phyloP scores from a whole-genome alignment of 2,113 vertebrate genomes.

The Oceanodroma tethys region DNA sequence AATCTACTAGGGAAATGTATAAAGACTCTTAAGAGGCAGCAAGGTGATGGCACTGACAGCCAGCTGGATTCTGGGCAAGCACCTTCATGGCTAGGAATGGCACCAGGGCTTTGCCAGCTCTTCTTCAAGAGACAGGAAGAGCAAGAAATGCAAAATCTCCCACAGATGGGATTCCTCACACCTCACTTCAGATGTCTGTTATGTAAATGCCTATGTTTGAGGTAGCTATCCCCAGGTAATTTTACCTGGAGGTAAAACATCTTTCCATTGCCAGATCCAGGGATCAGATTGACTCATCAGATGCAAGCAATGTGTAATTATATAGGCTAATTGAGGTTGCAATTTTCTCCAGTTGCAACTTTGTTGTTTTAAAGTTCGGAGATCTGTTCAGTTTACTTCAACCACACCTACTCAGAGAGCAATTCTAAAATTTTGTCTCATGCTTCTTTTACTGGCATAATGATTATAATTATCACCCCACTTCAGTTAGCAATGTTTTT shows the following conservation, averaged over 20 bases:
- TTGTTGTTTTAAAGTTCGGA: background rate
- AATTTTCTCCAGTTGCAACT: background rate
- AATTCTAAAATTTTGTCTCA: background rate
- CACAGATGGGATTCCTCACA: background rate
- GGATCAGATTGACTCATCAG: constrained; percentile 14
- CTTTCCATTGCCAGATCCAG: background rate
- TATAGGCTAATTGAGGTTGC: background rate
- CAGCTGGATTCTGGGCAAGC: background rate
- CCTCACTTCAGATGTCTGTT: background rate
- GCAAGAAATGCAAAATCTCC: background rate
- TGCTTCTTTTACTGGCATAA: background rate
- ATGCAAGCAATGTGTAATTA: background rate
- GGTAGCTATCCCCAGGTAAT: background rate
- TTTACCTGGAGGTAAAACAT: background rate
- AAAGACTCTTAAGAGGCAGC: background rate
- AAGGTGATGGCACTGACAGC: background rate
- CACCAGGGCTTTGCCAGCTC: background rate
- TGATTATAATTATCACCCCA: constrained; percentile 2
- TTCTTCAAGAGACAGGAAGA: background rate
- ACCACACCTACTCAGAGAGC: background rate
- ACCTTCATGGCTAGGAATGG: background rate
- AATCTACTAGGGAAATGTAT: background rate
- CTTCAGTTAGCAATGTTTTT: background rate
- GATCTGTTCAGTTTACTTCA: background rate
- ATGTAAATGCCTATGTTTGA: background rate